Evolutionary conservation across 2,797 vertebrate genomes (phyloP).

Genomic region (Danio aesculapii): DNA sequence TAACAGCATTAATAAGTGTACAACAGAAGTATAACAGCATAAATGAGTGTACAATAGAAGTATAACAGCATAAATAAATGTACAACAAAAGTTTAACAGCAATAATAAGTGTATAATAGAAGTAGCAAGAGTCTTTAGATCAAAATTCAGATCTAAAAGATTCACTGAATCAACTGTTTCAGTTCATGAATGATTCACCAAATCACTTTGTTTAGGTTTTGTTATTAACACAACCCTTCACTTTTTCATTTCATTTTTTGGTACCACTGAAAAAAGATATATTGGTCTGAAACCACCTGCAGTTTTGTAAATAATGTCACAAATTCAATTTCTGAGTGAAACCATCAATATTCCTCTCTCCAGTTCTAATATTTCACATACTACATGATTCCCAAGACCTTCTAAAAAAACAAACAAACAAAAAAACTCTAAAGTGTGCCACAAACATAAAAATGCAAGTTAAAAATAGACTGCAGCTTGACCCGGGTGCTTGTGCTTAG

Average conservation of each 20-base stretch:
- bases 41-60: too few species aligned
- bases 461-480: conserved; percentile 33
- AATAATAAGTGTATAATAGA: too few species aligned
- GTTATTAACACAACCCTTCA: not conserved
- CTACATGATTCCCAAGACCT: not conserved
- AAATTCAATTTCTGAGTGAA: not conserved
- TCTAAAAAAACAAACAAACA: not conserved
- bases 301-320: not conserved
- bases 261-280: not conserved
- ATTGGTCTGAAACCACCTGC: not conserved
- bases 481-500: conserved; percentile 26
- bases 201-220: not conserved
- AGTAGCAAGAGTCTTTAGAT: too few species aligned
- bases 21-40: too few species aligned
- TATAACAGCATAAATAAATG: too few species aligned
- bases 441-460: not conserved
- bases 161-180: too few species aligned
- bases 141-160: too few species aligned
- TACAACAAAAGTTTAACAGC: too few species aligned
- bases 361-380: not conserved
- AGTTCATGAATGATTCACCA: not conserved
- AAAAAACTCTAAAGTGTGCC: not conserved
- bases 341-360: not conserved
- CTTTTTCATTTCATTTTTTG: not conserved
- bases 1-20: too few species aligned